Evolutionary conservation across 1,140 invertebrate species (phyloP), one percentile per base, ranked within the genome.

Genomic region (Megalopta genalis): DNA sequence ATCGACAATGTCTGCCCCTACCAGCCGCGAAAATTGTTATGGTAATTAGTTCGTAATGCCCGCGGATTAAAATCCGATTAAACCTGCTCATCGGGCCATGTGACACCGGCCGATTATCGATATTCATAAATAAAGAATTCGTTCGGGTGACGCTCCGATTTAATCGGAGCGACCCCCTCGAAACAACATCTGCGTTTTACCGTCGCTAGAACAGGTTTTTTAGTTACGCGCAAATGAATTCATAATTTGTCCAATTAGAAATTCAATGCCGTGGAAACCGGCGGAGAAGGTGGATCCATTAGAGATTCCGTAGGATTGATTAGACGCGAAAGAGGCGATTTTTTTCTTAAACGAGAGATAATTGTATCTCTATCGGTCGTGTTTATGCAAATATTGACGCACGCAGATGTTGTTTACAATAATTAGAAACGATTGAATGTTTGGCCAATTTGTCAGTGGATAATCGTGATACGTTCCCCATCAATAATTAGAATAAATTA

Each of bases 41-140:
- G 69, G 46, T 72, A 80, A 83, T 86, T 83, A 83, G 59, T 32
- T 42, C 68, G 72, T 73, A 86, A 83, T 83, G 73, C 83, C 60
- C 80, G 83, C 65, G 62, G 60, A 86, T 80, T 86, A 72, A 80
- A 86, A 2, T 64, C 54, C 21, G 54, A 57, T 57, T 57, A 57
- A n/a, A 57, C 21, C 54, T 21, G 54, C 32, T 32, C 32, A 57
- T 57, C 54, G 21, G 54, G 54, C 21, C 54, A n/a, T 21, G n/a
- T 9, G 54, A 57, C n/a, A 57, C 54, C 8, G 54, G 54, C 2
- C 54, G 21, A 57, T 57, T 57, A 57, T 57, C 21, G 21, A 57
- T 57, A 57, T 57, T 57, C 54, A 57, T 57, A 57, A 57, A 57
- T 57, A 57, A 57, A 57, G 21, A 57, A n/a, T 57, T n/a, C 54